Conservation (phyloP, 1,140 invertebrate species). For the Condylostylus longicornis region DNA sequence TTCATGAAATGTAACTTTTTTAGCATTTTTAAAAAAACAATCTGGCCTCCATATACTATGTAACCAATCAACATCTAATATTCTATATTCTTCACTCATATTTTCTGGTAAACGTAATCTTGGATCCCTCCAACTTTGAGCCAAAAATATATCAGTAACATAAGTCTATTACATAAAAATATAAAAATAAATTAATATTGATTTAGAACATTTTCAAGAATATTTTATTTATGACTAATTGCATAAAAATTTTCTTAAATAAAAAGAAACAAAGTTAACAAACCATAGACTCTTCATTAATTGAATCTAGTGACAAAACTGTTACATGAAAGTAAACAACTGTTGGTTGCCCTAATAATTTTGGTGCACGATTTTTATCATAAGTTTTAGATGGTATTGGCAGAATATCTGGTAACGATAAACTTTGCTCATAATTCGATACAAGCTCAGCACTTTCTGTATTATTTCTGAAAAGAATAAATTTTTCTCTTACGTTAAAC, state of each 20-base stretch:
- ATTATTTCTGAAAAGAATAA: conserved; percentile 21
- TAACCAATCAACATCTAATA: conserved; percentile 78
- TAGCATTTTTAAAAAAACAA: conserved; percentile 86
- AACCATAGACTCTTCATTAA: conserved; percentile 87
- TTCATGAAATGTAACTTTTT: conserved; percentile 83
- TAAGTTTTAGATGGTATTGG: conserved; percentile 71
- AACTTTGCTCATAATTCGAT: conserved; percentile 40
- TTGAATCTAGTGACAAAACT: conserved; percentile 71
- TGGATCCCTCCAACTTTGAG: conserved; percentile 81
- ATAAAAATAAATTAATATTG: background rate
- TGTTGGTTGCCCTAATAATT: conserved; percentile 67
- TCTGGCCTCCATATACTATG: conserved; percentile 84
- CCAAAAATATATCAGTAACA: conserved; percentile 80
- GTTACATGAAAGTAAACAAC: conserved; percentile 80
- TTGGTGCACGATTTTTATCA: conserved; percentile 78
- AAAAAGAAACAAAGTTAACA: conserved; percentile 13
- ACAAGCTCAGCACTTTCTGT: conserved; percentile 30
- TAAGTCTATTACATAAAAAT: conserved; percentile 50
- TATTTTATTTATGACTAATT: background rate
- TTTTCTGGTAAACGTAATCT: conserved; percentile 71
- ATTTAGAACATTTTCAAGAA: background rate
- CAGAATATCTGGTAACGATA: conserved; percentile 65
- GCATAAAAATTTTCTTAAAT: background rate
- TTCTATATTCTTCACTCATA: conserved; percentile 82
- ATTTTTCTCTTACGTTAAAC: too few species aligned